Conservation (phyloP, 2,888 invertebrate species). For the Odontomyia ornata region DNA sequence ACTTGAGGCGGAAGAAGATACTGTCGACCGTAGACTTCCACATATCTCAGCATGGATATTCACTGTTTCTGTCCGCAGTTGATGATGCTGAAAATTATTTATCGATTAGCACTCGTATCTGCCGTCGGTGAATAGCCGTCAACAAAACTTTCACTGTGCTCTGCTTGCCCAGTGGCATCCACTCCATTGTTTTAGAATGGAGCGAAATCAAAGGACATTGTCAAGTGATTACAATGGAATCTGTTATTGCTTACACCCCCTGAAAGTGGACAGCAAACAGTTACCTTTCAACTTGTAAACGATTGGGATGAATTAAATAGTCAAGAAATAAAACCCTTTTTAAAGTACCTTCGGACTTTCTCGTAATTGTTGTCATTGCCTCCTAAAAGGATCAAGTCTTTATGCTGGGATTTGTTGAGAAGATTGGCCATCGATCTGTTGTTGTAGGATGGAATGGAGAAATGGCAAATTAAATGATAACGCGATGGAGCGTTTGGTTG, state of each 20-base stretch:
- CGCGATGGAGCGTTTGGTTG: background rate
- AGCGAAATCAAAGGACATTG: conserved; percentile 29
- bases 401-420: background rate
- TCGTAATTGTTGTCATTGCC: background rate
- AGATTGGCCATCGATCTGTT: background rate
- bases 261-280: background rate
- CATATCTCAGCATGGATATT: background rate
- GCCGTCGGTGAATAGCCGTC: background rate
- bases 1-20: background rate
- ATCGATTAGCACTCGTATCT: conserved; percentile 26
- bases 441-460: background rate
- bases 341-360: background rate
- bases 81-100: conserved; percentile 37
- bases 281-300: background rate
- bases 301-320: background rate
- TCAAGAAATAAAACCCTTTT: background rate
- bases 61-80: background rate
- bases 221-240: conserved; percentile 15
- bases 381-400: no score
- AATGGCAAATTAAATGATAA: background rate
- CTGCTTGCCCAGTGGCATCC: background rate
- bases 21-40: conserved; percentile 10
- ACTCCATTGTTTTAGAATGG: conserved; percentile 1
- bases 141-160: background rate
- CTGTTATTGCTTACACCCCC: background rate